Evolutionary conservation across 2,797 vertebrate species (phyloP).

Genomic region (Fistularia commersonii): DNA sequence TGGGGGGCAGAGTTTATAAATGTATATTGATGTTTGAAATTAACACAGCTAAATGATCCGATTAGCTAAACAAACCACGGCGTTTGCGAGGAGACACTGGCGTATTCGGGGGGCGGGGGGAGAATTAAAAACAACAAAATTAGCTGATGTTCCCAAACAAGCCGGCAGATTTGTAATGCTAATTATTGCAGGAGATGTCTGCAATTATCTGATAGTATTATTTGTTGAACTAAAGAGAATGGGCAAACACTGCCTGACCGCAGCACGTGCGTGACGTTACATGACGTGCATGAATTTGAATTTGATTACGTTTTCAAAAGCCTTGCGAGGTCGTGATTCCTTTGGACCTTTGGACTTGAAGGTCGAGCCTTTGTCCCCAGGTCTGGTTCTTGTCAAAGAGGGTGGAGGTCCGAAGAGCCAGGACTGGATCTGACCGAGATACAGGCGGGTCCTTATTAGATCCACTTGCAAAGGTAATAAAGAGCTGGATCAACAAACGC

Average conservation of each 20-base stretch:
- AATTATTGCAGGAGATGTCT: constrained; percentile 19
- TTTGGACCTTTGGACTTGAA: no score
- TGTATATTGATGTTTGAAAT: constrained; percentile 49
- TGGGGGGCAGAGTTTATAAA: constrained; percentile 26
- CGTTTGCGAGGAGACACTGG: constrained; percentile 32
- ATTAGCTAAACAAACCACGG: constrained; percentile 49
- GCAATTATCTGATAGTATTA: constrained; percentile 15
- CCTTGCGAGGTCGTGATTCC: no score
- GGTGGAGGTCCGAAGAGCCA: no score
- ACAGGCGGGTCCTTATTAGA: no score
- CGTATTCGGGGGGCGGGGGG: constrained; percentile 17
- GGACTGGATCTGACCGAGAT: no score
- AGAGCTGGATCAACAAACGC: no score
- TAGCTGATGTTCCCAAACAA: constrained; percentile 31
- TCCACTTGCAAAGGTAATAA: no score
- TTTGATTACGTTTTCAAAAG: no score
- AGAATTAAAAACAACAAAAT: constrained; percentile 28
- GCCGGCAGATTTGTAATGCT: constrained; percentile 30
- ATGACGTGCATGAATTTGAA: no score
- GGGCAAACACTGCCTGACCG: background rate
- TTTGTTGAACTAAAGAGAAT: constrained; percentile 11
- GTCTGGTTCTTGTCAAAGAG: no score
- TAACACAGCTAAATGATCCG: constrained; percentile 58
- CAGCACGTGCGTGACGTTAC: no score
- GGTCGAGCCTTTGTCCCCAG: no score